Conservation (phyloP, 1,140 invertebrate genomes). For the Heliconius eleuchia region DNA sequence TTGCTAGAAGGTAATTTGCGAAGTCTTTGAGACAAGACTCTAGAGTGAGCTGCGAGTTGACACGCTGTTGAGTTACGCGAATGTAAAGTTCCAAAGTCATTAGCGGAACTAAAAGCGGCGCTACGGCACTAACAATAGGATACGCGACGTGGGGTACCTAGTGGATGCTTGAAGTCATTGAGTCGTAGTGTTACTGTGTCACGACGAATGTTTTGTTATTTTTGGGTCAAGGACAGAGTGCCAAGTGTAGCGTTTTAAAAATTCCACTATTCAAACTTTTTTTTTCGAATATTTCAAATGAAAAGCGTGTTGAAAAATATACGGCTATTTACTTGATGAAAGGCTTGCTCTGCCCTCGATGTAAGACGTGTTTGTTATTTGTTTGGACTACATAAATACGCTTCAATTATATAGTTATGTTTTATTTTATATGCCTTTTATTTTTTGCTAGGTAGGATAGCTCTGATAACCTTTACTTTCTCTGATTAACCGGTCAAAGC, state of each 20-base stretch:
- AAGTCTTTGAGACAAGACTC: constrained; percentile 23
- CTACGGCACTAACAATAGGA: constrained; percentile 35
- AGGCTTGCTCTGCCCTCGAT: not conserved
- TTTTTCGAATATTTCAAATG: constrained; percentile 18
- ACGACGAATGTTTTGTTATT: constrained; percentile 71
- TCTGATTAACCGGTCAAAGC: too few species aligned
- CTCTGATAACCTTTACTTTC: too few species aligned
- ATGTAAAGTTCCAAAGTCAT: constrained; percentile 26
- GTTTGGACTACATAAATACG: not conserved
- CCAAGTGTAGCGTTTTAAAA: constrained; percentile 45
- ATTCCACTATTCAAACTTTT: constrained; percentile 20
- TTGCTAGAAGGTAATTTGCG: constrained; percentile 29
- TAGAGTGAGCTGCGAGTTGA: constrained; percentile 8
- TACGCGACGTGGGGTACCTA: constrained; percentile 15
- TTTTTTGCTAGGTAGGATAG: too few species aligned
- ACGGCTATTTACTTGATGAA: constrained; percentile 9
- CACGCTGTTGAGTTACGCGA: constrained; percentile 31
- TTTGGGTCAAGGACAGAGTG: constrained; percentile 68
- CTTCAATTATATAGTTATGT: not conserved
- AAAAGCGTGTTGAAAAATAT: not conserved
- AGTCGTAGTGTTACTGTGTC: constrained; percentile 50
- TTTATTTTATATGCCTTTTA: too few species aligned
- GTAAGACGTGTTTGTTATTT: not conserved
- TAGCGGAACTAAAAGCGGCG: constrained; percentile 35
- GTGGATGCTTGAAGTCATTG: constrained; percentile 27